Evolutionary conservation across 2,888 invertebrate species (phyloP), one percentile per base, ranked within the genome.

Genomic region (Clitarchus hookeri): DNA sequence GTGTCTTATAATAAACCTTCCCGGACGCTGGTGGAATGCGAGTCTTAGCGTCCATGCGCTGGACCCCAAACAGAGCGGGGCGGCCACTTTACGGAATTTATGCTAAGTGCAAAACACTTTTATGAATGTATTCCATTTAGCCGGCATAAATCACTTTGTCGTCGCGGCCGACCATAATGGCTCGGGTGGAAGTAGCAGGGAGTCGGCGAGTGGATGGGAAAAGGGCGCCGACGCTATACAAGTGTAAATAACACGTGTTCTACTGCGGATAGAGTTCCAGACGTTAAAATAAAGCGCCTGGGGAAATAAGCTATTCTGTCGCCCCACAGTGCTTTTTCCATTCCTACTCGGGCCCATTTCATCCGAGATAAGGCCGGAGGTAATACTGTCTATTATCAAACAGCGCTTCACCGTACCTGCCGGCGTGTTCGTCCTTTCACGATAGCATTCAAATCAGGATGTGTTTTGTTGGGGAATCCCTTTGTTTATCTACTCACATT

Each of bases 1-100:
- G 83, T 77, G 44, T 84, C 83, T 77, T 83, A 86, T 86, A 86
- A 77, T 86, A 83, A 86, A 77, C 53, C 84, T 26, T 36, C n/a
- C 65, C 0, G 65, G 65, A 23, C 19, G 65, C 65, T 65, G 65
- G 65, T 65, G 65, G 65, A 65, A 65, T 65, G 65, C 65, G 65
- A 65, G 65, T 23, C 65, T 65, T 65, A 11, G 65, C 65, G 65
- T 65, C 23, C 65, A 65, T 3, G n/a, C 65, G 65, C 65, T 23
- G 65, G 65, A 65, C 65, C 65, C 65, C 65, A n/a, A 65, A 65
- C 65, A 65, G 23, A 65, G 65, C n/a, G 65, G 65, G n/a, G 65
- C n/a, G 65, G 65, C 65, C 65, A 65, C 65, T 65, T 65, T 23
- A 65, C 65, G n/a, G 23, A n/a, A 65, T 65, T 65, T 65, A 65